A percentile compares a stretch with the other conserved stretches of the same genome.
phyloP scores from a whole-genome alignment of 2,888 invertebrate genomes.

The Campoletis raptor region DNA sequence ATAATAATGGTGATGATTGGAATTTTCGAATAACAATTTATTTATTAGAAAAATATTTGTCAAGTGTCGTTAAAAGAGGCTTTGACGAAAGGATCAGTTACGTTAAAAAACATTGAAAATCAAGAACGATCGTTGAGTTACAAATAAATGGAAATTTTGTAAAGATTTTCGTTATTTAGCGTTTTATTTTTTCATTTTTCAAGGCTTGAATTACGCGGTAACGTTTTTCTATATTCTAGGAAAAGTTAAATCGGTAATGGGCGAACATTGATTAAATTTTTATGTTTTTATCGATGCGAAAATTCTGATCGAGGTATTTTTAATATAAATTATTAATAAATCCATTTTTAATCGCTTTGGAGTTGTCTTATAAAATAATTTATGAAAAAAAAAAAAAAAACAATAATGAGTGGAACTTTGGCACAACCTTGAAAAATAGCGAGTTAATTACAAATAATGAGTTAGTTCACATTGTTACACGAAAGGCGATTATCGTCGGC shows the following conservation, averaged over 20 bases:
- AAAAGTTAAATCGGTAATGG: background rate
- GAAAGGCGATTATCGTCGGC: conserved; percentile 28
- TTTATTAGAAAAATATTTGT: background rate
- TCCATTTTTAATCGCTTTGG: too few species aligned
- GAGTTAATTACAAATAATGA: background rate
- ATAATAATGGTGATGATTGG: background rate
- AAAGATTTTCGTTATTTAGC: background rate
- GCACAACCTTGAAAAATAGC: conserved; percentile 33
- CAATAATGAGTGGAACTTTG: background rate
- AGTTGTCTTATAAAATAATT: background rate
- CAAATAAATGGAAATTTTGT: background rate
- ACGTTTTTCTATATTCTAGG: too few species aligned
- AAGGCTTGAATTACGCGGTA: too few species aligned
- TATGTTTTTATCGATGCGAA: too few species aligned
- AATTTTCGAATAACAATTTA: background rate
- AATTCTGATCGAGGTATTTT: too few species aligned
- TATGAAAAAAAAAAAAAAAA: background rate
- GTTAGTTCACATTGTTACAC: conserved; percentile 15
- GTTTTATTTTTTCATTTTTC: too few species aligned
- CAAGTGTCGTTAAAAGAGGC: background rate
- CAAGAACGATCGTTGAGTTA: background rate
- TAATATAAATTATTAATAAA: too few species aligned
- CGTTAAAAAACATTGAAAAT: background rate
- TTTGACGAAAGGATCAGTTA: background rate
- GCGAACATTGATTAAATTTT: background rate